Conservation (phyloP, 2,113 vertebrate genomes). For the Castor canadensis region DNA sequence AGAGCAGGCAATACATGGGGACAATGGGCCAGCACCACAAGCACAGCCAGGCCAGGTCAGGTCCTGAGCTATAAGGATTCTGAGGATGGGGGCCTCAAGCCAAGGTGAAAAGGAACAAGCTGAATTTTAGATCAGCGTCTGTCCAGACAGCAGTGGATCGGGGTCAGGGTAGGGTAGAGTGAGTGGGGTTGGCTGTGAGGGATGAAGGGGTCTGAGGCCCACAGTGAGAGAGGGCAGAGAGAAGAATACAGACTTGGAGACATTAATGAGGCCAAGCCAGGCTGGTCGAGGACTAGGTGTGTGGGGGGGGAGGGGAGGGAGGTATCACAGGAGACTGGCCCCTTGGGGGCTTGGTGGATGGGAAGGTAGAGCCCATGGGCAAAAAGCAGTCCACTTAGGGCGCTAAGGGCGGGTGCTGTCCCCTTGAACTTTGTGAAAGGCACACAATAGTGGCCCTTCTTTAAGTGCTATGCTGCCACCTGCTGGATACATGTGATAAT, state of each 20-base stretch:
- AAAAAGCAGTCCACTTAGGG: not conserved
- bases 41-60: not conserved
- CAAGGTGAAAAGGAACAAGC: not conserved
- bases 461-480: not conserved
- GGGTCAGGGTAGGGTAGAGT: not conserved
- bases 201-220: not conserved
- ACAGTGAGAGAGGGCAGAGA: not conserved
- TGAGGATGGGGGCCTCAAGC: not conserved
- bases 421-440: not conserved
- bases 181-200: not conserved
- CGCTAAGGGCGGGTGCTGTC: rapidly evolving
- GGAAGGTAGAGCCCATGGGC: not conserved
- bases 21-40: not conserved
- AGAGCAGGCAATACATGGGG: not conserved
- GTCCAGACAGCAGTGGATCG: not conserved
- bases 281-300: not conserved
- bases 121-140: not conserved
- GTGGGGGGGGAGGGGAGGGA: not conserved
- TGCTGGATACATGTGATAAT: not conserved
- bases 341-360: no score
- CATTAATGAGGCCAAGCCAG: not conserved
- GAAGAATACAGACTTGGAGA: not conserved
- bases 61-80: not conserved
- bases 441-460: no score
- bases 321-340: not conserved